Evolutionary conservation across 2,113 vertebrate species (phyloP), one percentile per base, ranked within the genome.

Genomic region (Macaca nemestrina): DNA sequence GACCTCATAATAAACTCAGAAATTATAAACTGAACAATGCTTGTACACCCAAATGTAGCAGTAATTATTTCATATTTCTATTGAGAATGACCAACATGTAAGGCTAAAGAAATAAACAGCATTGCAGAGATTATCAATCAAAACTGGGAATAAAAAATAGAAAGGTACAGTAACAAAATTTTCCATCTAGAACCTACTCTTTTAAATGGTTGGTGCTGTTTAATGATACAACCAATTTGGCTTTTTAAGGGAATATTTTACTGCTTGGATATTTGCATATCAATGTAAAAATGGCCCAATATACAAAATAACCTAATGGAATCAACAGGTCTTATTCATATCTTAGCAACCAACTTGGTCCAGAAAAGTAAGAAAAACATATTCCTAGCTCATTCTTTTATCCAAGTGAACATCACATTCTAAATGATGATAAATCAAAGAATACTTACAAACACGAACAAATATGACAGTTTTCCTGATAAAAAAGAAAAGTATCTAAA

Each of bases 241-340:
- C 43, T 86, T 88, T 95, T 78, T 23, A 61, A 32, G 6, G n/a
- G 43, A 76, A 45, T 59, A 72, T 82, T 86, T 93, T 82, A 87
- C 45, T 92, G 40, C n/a, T 75, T 82, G 27, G 6, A 80, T 64
- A 95, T 16, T 79, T 64, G 59, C 40, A 0, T 40, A 94, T 48
- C 50, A 82, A 79, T 55, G 35, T 70, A 78, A 76, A 90, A 86
- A 86, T 22, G 25, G 5, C 4, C 81, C 35, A 61, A 50, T 82
- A 67, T 35, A 78, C 61, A 93, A 96, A 81, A 59, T 68, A 92
- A 82, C 50, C 75, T 95, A 95, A 83, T 32, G 23, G 12, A 94
- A 48, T 57, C 30, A 84, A 86, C 52, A 93, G 52, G 18, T 11
- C 50, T 88, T 22, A 72, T 48, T 87, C 61, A 64, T 30, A 67